Conservation (phyloP, 2,888 invertebrate genomes). For the Heliconius cydno region DNA sequence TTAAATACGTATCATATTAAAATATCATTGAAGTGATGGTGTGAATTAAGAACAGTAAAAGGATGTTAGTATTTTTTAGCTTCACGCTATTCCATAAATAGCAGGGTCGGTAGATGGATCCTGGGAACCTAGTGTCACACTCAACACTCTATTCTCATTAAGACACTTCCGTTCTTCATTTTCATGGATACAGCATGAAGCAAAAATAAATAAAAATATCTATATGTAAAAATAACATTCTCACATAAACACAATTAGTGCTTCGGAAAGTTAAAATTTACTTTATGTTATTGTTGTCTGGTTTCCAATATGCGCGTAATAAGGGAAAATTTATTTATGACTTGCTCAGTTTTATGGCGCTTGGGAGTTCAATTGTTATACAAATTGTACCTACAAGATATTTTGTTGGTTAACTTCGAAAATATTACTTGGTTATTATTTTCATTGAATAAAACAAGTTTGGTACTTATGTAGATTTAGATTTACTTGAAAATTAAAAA, state of each 20-base stretch:
- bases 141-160: too few species aligned
- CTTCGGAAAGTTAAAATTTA: slow-evolving; percentile 42
- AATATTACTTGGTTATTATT: slow-evolving; percentile 17
- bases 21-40: too few species aligned
- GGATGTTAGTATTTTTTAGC: too few species aligned
- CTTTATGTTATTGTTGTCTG: slow-evolving; percentile 42
- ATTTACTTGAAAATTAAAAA: too few species aligned
- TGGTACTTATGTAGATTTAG: too few species aligned
- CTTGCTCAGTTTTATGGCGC: slow-evolving; percentile 42
- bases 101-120: too few species aligned
- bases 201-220: neutral
- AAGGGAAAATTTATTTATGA: slow-evolving; percentile 50
- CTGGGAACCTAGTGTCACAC: too few species aligned
- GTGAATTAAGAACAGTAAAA: too few species aligned
- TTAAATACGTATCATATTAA: too few species aligned
- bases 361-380: slow-evolving; percentile 40
- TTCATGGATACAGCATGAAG: too few species aligned
- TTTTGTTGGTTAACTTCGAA: slow-evolving; percentile 27
- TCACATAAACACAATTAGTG: slow-evolving; percentile 26
- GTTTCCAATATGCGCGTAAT: slow-evolving; percentile 48
- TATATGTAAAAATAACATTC: neutral
- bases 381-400: slow-evolving; percentile 27
- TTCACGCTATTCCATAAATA: too few species aligned
- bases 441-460: neutral
- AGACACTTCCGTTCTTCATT: too few species aligned